phyloP scores from a whole-genome alignment of 1,140 invertebrate species.

The Diorhabda sublineata region DNA sequence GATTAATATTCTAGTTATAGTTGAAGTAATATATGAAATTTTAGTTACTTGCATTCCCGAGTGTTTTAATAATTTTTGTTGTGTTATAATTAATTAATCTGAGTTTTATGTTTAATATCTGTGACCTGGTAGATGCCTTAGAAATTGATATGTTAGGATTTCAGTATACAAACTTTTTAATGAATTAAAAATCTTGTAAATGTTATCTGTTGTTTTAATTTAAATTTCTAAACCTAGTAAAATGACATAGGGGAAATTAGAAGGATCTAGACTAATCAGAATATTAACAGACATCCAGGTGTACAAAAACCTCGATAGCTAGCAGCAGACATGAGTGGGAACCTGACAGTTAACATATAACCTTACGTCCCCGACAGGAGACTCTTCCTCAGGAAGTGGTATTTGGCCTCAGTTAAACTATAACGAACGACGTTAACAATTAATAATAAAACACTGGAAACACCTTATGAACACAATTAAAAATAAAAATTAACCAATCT shows the following conservation, averaged over 20 bases:
- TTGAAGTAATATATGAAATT: constrained; percentile 12
- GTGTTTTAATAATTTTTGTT: constrained; percentile 24
- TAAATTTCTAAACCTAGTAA: constrained; percentile 10
- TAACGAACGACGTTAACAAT: too few relatives aligned
- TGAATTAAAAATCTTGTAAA: constrained; percentile 27
- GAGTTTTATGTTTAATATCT: constrained; percentile 30
- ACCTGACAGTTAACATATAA: too few relatives aligned
- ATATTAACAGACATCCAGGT: neutral
- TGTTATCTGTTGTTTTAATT: constrained; percentile 23
- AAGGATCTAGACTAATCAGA: constrained; percentile 2
- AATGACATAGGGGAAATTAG: neutral
- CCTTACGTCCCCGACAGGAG: too few relatives aligned
- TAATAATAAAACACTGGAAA: too few relatives aligned
- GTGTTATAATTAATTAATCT: constrained; percentile 22
- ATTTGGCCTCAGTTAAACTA: too few relatives aligned
- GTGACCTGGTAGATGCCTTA: constrained; percentile 38
- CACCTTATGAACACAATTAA: too few relatives aligned
- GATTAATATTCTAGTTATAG: constrained; percentile 9
- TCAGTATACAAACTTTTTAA: constrained; percentile 24
- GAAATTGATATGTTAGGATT: constrained; percentile 30
- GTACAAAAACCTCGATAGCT: too few relatives aligned
- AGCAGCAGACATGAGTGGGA: too few relatives aligned
- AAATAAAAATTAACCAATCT: too few relatives aligned
- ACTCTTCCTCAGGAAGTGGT: too few relatives aligned
- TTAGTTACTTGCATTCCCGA: constrained; percentile 18